A percentile compares a stretch with the other conserved stretches of the same genome.
Evolutionary conservation across 1,140 invertebrate genomes (phyloP).

Genomic region (Tribolium castaneum): DNA sequence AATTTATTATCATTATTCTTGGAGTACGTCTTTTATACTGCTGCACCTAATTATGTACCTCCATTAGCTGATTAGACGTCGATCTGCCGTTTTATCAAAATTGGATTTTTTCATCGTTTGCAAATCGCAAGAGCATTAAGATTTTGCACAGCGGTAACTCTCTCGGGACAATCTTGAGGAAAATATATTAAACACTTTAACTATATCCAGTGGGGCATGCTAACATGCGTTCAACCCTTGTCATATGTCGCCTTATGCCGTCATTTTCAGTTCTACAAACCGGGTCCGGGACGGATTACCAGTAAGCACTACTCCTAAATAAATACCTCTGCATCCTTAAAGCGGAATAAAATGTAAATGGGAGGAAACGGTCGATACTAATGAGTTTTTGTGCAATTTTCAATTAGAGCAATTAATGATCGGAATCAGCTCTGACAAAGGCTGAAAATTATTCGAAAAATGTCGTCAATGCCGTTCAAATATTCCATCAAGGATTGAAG

Average conservation of each 20-base stretch:
- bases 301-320: not conserved
- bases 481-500: constrained; percentile 15
- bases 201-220: constrained; percentile 19
- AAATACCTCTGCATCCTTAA: not conserved
- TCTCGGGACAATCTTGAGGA: constrained; percentile 10
- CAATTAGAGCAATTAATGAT: not conserved
- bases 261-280: constrained; percentile 29
- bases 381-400: constrained; percentile 15
- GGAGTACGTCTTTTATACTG: constrained; percentile 19
- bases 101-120: not conserved
- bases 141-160: not conserved
- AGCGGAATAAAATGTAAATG: not conserved
- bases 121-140: not conserved
- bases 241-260: constrained; percentile 28
- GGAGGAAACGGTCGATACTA: not conserved
- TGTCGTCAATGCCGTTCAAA: not conserved
- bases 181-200: constrained; percentile 33
- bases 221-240: constrained; percentile 26
- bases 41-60: not conserved
- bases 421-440: not conserved
- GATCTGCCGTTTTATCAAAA: constrained; percentile 2
- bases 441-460: constrained; percentile 24
- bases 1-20: constrained; percentile 52
- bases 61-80: constrained; percentile 2
- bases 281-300: not conserved